phyloP scores from a whole-genome alignment of 2,797 vertebrate genomes.

The Babyrousa celebensis region DNA sequence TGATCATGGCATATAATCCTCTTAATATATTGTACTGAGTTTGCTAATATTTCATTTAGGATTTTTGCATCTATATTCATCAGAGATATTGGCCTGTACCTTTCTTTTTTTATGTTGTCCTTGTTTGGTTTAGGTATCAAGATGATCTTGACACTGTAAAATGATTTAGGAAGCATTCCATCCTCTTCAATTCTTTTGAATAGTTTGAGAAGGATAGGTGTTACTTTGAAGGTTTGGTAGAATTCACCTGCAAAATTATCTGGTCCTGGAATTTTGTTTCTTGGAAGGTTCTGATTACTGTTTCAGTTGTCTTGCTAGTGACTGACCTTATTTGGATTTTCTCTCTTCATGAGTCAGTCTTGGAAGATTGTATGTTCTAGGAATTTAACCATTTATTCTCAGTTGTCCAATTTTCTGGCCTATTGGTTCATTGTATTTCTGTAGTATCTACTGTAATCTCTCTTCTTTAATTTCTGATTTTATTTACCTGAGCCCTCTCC shows the following conservation, averaged over 20 bases:
- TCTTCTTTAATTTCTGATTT: not conserved
- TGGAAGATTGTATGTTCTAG: not conserved
- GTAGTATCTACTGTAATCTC: not conserved
- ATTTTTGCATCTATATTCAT: too few species aligned
- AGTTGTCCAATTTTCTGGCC: not conserved
- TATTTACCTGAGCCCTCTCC: not conserved
- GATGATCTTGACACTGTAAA: not conserved
- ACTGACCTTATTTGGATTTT: not conserved
- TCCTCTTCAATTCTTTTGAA: not conserved
- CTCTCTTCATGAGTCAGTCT: not conserved
- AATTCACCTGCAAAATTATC: not conserved
- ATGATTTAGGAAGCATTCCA: not conserved
- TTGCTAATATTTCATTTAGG: too few species aligned
- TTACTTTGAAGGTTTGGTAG: not conserved
- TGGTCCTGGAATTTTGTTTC: not conserved
- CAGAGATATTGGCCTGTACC: not conserved
- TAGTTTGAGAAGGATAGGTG: not conserved
- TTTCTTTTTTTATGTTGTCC: too few species aligned
- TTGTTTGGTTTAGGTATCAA: not conserved
- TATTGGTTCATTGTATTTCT: not conserved
- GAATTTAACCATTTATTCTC: not conserved
- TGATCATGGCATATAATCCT: too few species aligned
- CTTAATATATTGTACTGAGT: too few species aligned
- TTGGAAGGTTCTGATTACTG: not conserved
- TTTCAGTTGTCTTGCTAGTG: not conserved